Percentiles rank a stretch among this genome's conserved stretches.
phyloP scores from a whole-genome alignment of 1,140 invertebrate species.

The Drosophila eugracilis region DNA sequence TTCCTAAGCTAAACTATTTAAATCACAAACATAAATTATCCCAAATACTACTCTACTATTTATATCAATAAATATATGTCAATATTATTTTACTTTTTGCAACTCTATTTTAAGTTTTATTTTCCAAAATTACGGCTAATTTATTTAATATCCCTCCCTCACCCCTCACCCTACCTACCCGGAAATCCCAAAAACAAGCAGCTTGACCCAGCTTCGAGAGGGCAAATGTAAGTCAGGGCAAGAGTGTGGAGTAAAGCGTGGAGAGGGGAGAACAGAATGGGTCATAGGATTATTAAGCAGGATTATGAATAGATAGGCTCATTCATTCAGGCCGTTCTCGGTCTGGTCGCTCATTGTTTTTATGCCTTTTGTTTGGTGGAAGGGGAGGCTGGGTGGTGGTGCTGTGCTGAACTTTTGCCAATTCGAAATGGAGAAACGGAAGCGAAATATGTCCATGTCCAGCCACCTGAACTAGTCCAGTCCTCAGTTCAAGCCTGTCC shows the following conservation, averaged over 20 bases:
- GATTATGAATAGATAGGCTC: constrained; percentile 79
- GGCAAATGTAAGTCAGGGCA: neutral
- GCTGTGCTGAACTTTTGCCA: constrained; percentile 62
- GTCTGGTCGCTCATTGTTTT: constrained; percentile 65
- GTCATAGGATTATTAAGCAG: constrained; percentile 71
- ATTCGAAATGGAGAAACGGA: constrained; percentile 51
- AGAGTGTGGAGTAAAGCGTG: neutral
- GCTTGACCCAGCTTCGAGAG: constrained; percentile 2
- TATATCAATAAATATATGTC: no score
- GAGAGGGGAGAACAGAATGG: neutral
- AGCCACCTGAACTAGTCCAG: constrained; percentile 43
- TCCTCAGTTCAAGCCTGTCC: neutral
- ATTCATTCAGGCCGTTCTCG: constrained; percentile 65
- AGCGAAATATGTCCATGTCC: constrained; percentile 8
- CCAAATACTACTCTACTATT: no score
- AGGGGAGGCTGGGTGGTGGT: no score
- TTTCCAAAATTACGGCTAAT: constrained; percentile 22
- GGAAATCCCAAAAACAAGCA: constrained; percentile 24
- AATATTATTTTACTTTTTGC: no score
- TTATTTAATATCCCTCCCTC: constrained; percentile 43
- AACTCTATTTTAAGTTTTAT: no score
- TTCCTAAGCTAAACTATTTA: no score
- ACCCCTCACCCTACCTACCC: no score
- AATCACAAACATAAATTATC: no score
- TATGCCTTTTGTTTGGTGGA: no score